Percentiles rank a stretch among this genome's conserved stretches.
These are phyloP conservation scores for Dryoscopus gambensis DNA, from an alignment of 2,113 vertebrate species.

Conservation along the genomic window DNA sequence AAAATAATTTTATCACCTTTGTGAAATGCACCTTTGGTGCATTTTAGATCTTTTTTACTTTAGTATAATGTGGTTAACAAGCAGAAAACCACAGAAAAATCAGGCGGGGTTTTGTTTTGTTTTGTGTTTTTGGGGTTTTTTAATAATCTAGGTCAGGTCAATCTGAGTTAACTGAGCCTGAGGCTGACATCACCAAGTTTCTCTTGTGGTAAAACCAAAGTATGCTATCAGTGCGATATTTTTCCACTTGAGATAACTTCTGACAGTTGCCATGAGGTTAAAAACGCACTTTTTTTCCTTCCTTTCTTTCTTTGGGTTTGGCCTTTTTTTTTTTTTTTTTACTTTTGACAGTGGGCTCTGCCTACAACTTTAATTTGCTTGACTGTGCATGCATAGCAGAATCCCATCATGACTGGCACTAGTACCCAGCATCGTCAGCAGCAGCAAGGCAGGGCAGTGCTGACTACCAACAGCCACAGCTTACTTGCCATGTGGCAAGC, in stretches of 20 bases:
- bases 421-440: background rate
- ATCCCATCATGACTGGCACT: background rate
- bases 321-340: background rate
- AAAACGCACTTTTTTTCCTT: background rate
- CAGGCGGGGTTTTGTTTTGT: background rate
- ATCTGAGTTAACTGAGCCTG: constrained; percentile 10
- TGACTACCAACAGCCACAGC: background rate
- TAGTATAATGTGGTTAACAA: background rate
- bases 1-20: background rate
- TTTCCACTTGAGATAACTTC: constrained; percentile 44
- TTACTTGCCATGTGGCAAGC: background rate
- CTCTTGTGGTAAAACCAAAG: constrained; percentile 42
- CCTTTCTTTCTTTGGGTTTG: background rate
- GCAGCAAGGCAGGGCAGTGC: background rate
- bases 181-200: constrained; percentile 32
- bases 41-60: background rate
- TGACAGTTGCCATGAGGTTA: constrained; percentile 43
- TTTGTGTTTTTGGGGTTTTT: background rate
- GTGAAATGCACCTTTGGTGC: background rate
- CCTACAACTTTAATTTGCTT: background rate
- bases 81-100: background rate
- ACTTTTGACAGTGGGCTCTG: background rate
- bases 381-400: rapidly evolving
- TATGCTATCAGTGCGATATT: background rate
- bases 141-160: constrained; percentile 42